phyloP scores from a whole-genome alignment of 2,888 invertebrate genomes.

The Seladonia tumulorum region DNA sequence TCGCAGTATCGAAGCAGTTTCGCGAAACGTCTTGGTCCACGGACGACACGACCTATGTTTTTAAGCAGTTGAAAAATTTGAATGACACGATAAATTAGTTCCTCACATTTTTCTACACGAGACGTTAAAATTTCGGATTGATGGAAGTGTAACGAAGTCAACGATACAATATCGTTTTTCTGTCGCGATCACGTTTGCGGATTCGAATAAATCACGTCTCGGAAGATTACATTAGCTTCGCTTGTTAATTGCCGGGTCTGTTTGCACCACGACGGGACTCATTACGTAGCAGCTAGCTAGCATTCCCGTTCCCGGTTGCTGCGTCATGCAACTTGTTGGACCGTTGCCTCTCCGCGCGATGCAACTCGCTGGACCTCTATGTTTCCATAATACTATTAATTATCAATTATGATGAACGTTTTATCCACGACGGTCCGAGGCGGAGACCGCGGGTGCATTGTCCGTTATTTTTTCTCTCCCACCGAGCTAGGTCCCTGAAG shows the following conservation, averaged over 20 bases:
- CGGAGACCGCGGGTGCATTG: conserved; percentile 22
- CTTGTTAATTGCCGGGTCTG: conserved; percentile 24
- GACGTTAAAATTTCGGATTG: not conserved
- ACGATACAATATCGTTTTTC: not conserved
- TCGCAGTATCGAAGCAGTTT: not conserved
- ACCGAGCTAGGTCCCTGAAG: conserved; percentile 53
- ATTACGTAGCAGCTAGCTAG: conserved; percentile 11
- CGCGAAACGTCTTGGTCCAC: not conserved
- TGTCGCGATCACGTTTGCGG: not conserved
- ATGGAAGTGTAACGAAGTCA: not conserved
- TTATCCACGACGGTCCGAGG: conserved; percentile 23
- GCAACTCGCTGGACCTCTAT: conserved; percentile 6
- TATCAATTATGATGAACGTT: conserved; percentile 57
- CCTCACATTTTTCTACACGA: not conserved
- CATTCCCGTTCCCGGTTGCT: conserved; percentile 28
- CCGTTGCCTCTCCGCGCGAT: conserved; percentile 17
- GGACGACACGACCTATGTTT: not conserved
- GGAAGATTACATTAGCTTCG: conserved; percentile 32
- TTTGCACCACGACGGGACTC: not conserved
- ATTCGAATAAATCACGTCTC: conserved; percentile 8
- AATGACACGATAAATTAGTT: not conserved
- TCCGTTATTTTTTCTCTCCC: conserved; percentile 50
- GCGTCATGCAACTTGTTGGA: conserved; percentile 44
- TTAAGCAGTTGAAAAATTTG: not conserved
- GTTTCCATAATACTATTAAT: conserved; percentile 48